Conservation (phyloP, 1,140 invertebrate genomes). For the Drosophila lini region DNA sequence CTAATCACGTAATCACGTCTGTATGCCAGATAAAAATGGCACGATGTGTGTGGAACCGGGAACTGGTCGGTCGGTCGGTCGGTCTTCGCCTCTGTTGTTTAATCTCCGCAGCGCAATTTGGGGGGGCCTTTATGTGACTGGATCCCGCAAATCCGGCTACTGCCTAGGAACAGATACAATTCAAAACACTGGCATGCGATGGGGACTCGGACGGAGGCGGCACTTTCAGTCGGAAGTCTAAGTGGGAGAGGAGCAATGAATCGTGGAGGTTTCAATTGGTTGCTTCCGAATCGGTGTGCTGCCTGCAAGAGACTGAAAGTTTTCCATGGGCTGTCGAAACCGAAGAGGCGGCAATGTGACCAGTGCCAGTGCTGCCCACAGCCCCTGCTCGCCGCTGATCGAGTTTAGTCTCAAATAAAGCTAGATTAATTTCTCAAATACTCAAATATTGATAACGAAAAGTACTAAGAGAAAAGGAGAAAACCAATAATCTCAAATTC, state of each 20-base stretch:
- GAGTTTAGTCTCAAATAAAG: conserved; percentile 2
- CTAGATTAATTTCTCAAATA: conserved; percentile 10
- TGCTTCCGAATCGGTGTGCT: conserved; percentile 37
- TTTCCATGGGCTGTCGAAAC: conserved; percentile 25
- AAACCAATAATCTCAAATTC: background rate
- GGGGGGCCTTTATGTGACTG: conserved; percentile 15
- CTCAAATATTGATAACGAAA: background rate
- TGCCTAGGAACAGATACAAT: conserved; percentile 36
- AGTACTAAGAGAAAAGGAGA: background rate
- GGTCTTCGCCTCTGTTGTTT: conserved; percentile 28
- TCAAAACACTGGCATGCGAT: conserved; percentile 19
- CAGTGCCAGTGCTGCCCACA: conserved; percentile 30
- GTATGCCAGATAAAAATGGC: conserved; percentile 46
- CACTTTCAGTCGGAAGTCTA: conserved; percentile 23
- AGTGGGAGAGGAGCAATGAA: conserved; percentile 3
- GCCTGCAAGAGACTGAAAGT: conserved; percentile 48
- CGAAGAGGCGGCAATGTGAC: conserved; percentile 39
- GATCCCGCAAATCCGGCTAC: conserved; percentile 1
- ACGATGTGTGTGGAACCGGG: conserved; percentile 29
- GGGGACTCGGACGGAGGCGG: conserved; percentile 4
- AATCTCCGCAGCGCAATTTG: conserved; percentile 24
- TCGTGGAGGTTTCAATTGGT: conserved; percentile 17
- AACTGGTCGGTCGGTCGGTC: conserved; percentile 14
- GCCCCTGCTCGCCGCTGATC: background rate
- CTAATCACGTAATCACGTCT: conserved; percentile 41